phyloP scores from a whole-genome alignment of 2,113 vertebrate species.

The Cacatua alba region DNA sequence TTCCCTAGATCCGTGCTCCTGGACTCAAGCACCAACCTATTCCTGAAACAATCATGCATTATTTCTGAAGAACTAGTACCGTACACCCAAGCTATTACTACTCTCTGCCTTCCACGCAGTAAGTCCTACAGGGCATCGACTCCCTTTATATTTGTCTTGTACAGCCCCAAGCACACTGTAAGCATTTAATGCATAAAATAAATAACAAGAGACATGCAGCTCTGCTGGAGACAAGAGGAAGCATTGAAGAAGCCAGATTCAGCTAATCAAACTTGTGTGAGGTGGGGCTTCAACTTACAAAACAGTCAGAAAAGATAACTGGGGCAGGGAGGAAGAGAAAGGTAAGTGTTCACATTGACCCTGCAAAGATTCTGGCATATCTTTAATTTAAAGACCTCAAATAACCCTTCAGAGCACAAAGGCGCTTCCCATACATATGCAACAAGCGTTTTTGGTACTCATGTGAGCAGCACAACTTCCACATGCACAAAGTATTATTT shows the following conservation, averaged over 20 bases:
- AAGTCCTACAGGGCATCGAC: slow-evolving; percentile 25
- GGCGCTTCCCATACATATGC: rapidly evolving
- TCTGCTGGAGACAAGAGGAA: slow-evolving; percentile 16
- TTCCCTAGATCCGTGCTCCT: background rate
- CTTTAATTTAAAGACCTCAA: background rate
- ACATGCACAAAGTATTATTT: background rate
- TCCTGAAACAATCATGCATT: background rate
- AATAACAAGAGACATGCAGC: slow-evolving; percentile 42
- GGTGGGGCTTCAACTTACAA: background rate
- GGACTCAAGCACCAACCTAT: background rate
- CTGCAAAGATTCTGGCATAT: background rate
- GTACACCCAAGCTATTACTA: background rate
- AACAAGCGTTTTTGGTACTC: rapidly evolving
- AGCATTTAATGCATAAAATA: slow-evolving; percentile 66
- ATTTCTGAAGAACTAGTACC: background rate
- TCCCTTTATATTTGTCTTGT: slow-evolving; percentile 51
- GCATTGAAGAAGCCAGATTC: background rate
- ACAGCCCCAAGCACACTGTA: slow-evolving; percentile 39
- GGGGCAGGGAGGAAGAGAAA: background rate
- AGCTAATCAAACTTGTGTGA: background rate
- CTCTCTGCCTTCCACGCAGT: background rate
- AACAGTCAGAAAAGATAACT: background rate
- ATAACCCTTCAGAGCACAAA: background rate
- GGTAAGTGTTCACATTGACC: background rate
- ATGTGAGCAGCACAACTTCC: background rate